Evolutionary conservation across 2,888 invertebrate genomes (phyloP).

Genomic region (Drosophila atroscutellata): DNA sequence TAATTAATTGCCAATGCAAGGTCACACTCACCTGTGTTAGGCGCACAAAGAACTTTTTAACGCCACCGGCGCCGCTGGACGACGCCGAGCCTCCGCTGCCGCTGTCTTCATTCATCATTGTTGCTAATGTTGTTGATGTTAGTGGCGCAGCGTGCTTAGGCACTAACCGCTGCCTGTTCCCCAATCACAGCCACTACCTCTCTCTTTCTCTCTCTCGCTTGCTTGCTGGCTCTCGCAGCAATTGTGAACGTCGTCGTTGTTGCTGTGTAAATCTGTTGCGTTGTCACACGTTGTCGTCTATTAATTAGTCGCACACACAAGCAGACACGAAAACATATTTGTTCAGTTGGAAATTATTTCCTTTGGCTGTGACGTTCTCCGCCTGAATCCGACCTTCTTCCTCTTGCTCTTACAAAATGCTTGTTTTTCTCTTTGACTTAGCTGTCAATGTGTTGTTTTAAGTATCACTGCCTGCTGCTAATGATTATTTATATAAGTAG

Average conservation of each 20-base stretch:
- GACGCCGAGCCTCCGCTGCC: slow-evolving; percentile 73
- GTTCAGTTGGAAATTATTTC: slow-evolving; percentile 62
- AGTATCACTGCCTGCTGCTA: slow-evolving; percentile 29
- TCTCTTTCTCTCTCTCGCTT: slow-evolving; percentile 8
- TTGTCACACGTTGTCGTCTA: slow-evolving; percentile 26
- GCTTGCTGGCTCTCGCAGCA: slow-evolving; percentile 16
- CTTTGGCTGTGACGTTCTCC: slow-evolving; percentile 43
- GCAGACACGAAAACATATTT: slow-evolving; percentile 49
- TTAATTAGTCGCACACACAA: slow-evolving; percentile 42
- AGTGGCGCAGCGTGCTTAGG: slow-evolving; percentile 27
- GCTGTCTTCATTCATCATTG: slow-evolving; percentile 85
- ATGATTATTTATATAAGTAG: slow-evolving; percentile 1
- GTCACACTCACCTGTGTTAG: slow-evolving; percentile 83
- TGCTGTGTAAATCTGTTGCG: slow-evolving; percentile 9
- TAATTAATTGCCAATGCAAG: neutral
- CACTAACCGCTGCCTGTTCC: slow-evolving; percentile 14
- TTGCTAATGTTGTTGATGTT: slow-evolving; percentile 12
- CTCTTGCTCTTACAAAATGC: slow-evolving; percentile 45
- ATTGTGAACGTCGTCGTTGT: slow-evolving; percentile 18
- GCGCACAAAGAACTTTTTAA: slow-evolving; percentile 83
- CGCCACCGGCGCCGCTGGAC: slow-evolving; percentile 78
- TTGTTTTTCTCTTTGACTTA: slow-evolving; percentile 27
- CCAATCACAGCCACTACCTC: slow-evolving; percentile 4
- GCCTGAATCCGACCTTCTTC: slow-evolving; percentile 43
- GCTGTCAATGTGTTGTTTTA: slow-evolving; percentile 33